A percentile compares a stretch with the other conserved stretches of the same genome.
These are phyloP conservation scores for Oscheius myriophilus DNA, from an alignment of 2,888 invertebrate genomes.

Conservation along the genomic window DNA sequence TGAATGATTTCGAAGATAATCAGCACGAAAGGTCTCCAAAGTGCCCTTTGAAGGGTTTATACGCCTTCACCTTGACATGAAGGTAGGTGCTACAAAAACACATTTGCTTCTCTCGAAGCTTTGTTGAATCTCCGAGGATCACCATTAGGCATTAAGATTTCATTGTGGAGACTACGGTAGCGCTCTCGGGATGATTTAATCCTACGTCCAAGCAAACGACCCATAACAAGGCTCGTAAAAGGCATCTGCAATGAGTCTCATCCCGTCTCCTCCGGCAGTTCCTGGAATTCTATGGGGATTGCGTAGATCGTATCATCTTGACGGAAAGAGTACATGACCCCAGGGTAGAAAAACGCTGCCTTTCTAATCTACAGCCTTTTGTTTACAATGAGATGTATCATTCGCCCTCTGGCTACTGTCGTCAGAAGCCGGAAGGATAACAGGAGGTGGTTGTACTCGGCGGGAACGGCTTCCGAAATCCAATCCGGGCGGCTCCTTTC, in stretches of 20 bases:
- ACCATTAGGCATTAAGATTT: not conserved
- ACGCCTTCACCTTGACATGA: no score
- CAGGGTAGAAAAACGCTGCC: not conserved
- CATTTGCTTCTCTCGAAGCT: not conserved
- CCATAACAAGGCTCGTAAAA: constrained; percentile 31
- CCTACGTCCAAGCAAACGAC: constrained; percentile 24
- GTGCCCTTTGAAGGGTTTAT: no score
- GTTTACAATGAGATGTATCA: not conserved
- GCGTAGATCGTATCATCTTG: no score
- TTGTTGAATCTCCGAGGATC: not conserved
- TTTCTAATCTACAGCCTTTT: no score
- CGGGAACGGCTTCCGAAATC: constrained; percentile 8
- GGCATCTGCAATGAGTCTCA: constrained; percentile 27
- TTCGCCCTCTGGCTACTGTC: no score
- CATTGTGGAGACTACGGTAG: constrained; percentile 20
- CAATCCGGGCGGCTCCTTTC: constrained; percentile 19
- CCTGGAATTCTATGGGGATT: no score
- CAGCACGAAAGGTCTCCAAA: no score
- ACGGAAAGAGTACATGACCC: not conserved
- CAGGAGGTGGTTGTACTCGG: no score
- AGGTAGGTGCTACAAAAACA: not conserved
- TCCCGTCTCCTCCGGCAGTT: not conserved
- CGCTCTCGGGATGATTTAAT: constrained; percentile 28
- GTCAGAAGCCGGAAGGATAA: no score
- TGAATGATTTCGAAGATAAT: no score